Evolutionary conservation across 2,888 invertebrate species (phyloP).

Genomic region (Andrena fulva): DNA sequence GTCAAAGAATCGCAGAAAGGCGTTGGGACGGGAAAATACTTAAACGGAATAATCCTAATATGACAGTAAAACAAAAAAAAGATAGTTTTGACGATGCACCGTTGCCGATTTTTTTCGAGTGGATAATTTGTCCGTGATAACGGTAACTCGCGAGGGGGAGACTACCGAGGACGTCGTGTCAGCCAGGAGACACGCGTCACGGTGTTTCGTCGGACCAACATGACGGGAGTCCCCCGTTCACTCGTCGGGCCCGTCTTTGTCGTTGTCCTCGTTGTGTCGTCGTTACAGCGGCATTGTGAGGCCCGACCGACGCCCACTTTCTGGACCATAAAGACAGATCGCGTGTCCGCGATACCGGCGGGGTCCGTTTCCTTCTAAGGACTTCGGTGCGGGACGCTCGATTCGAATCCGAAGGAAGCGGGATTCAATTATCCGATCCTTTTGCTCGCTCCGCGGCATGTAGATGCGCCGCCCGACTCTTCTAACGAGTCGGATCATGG

Average conservation of each 20-base stretch:
- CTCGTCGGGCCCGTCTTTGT: constrained; percentile 54
- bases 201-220: constrained; percentile 62
- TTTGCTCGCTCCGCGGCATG: constrained; percentile 46
- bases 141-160: constrained; percentile 25
- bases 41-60: too few species aligned
- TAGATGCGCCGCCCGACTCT: constrained; percentile 10
- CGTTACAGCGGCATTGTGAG: constrained; percentile 70
- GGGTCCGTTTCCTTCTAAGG: constrained; percentile 76
- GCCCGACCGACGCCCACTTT: constrained; percentile 79
- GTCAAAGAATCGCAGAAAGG: too few species aligned
- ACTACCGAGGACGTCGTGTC: constrained; percentile 38
- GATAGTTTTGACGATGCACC: neutral
- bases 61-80: too few species aligned
- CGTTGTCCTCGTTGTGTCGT: constrained; percentile 69
- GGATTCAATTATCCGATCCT: constrained; percentile 72
- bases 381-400: constrained; percentile 72
- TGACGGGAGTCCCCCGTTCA: constrained; percentile 64
- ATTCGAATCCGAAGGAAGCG: constrained; percentile 65
- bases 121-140: constrained; percentile 41
- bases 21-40: too few species aligned
- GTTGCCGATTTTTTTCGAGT: constrained; percentile 5
- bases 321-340: constrained; percentile 80
- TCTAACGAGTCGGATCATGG: constrained; percentile 43
- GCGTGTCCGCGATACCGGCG: constrained; percentile 75
- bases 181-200: constrained; percentile 46